Evolutionary conservation across 2,888 invertebrate species (phyloP).

Genomic region (Campopleginae sp.): DNA sequence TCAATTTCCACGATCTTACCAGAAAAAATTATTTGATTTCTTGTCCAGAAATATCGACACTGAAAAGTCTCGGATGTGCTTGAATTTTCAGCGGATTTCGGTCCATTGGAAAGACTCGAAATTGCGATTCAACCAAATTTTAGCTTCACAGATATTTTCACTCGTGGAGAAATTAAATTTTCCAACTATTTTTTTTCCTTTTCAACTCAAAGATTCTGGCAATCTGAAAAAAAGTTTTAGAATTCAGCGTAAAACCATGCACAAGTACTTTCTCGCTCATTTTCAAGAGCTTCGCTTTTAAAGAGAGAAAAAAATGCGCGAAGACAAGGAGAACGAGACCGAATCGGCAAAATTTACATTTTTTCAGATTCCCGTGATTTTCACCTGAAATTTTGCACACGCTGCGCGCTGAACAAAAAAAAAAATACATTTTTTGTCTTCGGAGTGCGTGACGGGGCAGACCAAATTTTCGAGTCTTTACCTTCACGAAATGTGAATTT

Average conservation of each 20-base stretch:
- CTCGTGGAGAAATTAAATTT: too few species aligned
- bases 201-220: too few species aligned
- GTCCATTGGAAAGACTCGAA: too few species aligned
- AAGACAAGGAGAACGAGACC: constrained; percentile 17
- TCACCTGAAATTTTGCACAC: constrained; percentile 13
- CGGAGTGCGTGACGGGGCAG: not conserved
- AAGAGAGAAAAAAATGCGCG: constrained; percentile 3
- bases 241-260: not conserved
- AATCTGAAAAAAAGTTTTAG: not conserved
- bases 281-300: not conserved
- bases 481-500: not conserved
- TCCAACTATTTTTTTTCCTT: too few species aligned
- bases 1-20: too few species aligned
- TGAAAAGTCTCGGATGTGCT: too few species aligned
- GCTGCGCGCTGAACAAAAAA: not conserved
- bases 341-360: not conserved
- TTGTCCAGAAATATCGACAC: too few species aligned
- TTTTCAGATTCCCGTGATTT: constrained; percentile 19
- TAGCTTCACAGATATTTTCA: too few species aligned
- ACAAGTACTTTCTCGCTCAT: not conserved
- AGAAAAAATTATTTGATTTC: too few species aligned
- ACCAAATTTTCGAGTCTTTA: not conserved
- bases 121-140: too few species aligned
- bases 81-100: too few species aligned
- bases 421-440: not conserved